Evolutionary conservation across 64 coral and sea anemone species (phyloP).

Genomic region (Dendronephthya gigantea): DNA sequence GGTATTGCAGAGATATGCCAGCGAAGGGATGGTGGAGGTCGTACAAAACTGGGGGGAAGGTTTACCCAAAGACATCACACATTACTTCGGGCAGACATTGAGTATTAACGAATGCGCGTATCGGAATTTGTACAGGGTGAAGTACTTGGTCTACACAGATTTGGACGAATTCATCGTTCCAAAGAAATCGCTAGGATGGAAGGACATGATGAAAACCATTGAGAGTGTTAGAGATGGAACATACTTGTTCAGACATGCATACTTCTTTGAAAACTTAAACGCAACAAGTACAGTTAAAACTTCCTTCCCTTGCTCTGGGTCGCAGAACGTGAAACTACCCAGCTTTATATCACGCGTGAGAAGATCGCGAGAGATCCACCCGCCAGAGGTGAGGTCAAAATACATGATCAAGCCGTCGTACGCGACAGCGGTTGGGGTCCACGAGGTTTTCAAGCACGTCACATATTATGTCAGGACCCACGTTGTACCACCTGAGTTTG

Average conservation of each 20-base stretch:
- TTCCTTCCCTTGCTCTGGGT: background rate
- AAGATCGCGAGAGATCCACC: background rate
- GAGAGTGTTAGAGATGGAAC: background rate
- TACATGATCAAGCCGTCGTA: background rate
- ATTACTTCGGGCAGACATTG: background rate
- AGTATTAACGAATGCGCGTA: background rate
- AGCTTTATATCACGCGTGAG: background rate
- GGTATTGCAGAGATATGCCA: background rate
- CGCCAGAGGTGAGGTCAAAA: background rate
- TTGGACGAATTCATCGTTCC: background rate
- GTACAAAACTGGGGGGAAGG: background rate
- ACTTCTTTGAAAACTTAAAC: background rate
- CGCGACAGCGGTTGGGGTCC: background rate
- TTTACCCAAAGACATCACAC: background rate
- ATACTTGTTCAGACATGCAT: background rate
- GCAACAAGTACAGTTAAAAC: background rate
- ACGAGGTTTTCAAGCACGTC: background rate
- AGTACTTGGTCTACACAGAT: no score
- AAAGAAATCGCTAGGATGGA: background rate
- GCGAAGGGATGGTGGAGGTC: background rate
- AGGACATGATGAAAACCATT: background rate
- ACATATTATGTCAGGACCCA: background rate
- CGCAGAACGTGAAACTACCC: background rate
- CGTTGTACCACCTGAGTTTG: background rate
- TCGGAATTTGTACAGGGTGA: background rate